Evolutionary conservation across 2,888 invertebrate species (phyloP), one percentile per base, ranked within the genome.

Genomic region (Drymonia ruficornis): DNA sequence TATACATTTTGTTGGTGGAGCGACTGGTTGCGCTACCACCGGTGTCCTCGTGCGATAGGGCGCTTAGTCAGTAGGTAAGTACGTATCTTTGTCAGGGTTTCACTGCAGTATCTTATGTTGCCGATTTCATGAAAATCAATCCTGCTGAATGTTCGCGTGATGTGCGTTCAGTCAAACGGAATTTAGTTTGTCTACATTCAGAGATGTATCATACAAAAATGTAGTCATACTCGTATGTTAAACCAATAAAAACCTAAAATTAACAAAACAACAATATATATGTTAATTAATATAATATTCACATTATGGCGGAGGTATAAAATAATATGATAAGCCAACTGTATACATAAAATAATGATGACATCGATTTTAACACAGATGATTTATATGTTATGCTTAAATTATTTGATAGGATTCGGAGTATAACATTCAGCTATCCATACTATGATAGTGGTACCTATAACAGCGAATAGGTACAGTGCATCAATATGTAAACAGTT

Each of bases 151-250:
- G n/a, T n/a, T n/a, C n/a, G n/a, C n/a, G n/a, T n/a, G n/a, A n/a
- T n/a, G n/a, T n/a, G n/a, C n/a, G n/a, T n/a, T n/a, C n/a, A n/a
- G n/a, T n/a, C n/a, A n/a, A n/a, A n/a, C n/a, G n/a, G n/a, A n/a
- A n/a, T n/a, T n/a, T n/a, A n/a, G n/a, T 2, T 11, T 31, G 9
- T 3, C 4, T 0, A 1, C 1, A n/a, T n/a, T 3, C 5, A 1
- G 13, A 5, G 3, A 36, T 5, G n/a, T n/a, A n/a, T n/a, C 1
- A 36, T n/a, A 34, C 12, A n/a, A 36, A n/a, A n/a, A 36, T 5
- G 1, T 43, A 43, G 43, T 43, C 43, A 43, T 43, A 19, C 43
- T 19, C 9, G 43, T 6, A 19, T 19, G 43, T 19, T 13, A 19
- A 43, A 19, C 8, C 8, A 42, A 16, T 40, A 40, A 8, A 15